Evolutionary conservation across 2,888 invertebrate genomes (phyloP).

Genomic region (Oxyteleia sp.): DNA sequence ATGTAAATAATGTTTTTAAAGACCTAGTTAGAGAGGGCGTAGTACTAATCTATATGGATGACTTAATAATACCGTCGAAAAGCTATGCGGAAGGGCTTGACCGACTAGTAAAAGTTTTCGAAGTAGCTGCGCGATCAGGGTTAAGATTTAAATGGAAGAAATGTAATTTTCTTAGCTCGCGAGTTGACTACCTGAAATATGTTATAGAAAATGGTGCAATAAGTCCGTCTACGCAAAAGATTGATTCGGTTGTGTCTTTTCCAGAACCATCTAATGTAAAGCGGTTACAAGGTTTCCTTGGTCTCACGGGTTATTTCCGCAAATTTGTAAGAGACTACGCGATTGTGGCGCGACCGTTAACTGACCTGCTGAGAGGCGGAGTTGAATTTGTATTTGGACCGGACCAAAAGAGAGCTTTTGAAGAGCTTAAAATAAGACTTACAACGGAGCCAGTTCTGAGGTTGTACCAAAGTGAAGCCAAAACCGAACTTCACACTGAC

Average conservation of each 20-base stretch:
- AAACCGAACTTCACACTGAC: slow-evolving; percentile 60
- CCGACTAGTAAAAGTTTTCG: slow-evolving; percentile 22
- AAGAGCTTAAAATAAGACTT: slow-evolving; percentile 31
- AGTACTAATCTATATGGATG: background rate
- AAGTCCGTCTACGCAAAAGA: too few species aligned
- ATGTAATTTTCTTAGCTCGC: too few species aligned
- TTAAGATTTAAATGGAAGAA: background rate
- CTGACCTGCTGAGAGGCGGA: background rate
- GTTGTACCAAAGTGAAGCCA: slow-evolving; percentile 49
- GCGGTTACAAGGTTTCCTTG: slow-evolving; percentile 59
- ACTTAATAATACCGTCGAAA: slow-evolving; percentile 25
- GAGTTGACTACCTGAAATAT: too few species aligned
- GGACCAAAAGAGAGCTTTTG: background rate
- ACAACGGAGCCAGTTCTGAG: slow-evolving; percentile 35
- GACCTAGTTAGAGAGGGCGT: slow-evolving; percentile 29
- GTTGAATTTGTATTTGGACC: background rate
- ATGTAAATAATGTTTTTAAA: slow-evolving; percentile 17
- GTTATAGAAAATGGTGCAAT: too few species aligned
- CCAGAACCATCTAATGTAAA: slow-evolving; percentile 32
- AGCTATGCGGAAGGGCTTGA: slow-evolving; percentile 5
- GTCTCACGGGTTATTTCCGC: slow-evolving; percentile 70
- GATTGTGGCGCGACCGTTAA: background rate
- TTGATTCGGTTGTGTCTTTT: too few species aligned
- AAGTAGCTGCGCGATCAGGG: slow-evolving; percentile 11
- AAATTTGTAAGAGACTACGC: slow-evolving; percentile 52